These are phyloP conservation scores for Orchesella cincta DNA, from an alignment of 1,140 invertebrate species.

Conservation along the genomic window DNA sequence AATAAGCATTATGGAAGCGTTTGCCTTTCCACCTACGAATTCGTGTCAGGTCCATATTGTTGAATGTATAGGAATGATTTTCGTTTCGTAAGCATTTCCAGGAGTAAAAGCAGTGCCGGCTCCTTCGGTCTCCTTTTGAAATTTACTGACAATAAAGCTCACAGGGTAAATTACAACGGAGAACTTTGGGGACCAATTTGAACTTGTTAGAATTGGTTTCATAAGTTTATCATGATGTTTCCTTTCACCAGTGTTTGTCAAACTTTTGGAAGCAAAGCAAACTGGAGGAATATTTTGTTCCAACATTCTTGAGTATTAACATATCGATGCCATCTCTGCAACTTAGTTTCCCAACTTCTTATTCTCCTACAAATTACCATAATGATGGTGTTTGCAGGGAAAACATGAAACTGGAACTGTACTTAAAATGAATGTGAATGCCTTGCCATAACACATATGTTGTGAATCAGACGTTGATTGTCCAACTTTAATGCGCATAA, in stretches of 20 bases:
- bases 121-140: background rate
- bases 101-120: background rate
- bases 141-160: conserved; percentile 1
- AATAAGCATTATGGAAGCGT: too few species aligned
- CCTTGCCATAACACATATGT: too few species aligned
- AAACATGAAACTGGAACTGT: background rate
- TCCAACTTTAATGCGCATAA: too few species aligned
- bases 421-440: too few species aligned
- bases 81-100: too few species aligned
- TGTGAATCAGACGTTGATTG: too few species aligned
- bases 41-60: too few species aligned
- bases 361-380: background rate
- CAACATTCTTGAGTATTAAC: background rate
- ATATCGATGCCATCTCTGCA: background rate
- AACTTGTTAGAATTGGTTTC: conserved; percentile 16
- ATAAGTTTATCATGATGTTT: background rate
- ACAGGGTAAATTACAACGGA: background rate
- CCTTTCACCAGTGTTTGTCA: background rate
- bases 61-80: too few species aligned
- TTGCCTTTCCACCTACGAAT: too few species aligned
- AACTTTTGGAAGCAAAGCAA: background rate
- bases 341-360: background rate
- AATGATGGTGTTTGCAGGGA: background rate
- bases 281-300: background rate
- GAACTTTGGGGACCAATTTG: conserved; percentile 1